These are phyloP conservation scores for Callipepla californica DNA, from an alignment of 2,113 vertebrate species.

Conservation along the genomic window DNA sequence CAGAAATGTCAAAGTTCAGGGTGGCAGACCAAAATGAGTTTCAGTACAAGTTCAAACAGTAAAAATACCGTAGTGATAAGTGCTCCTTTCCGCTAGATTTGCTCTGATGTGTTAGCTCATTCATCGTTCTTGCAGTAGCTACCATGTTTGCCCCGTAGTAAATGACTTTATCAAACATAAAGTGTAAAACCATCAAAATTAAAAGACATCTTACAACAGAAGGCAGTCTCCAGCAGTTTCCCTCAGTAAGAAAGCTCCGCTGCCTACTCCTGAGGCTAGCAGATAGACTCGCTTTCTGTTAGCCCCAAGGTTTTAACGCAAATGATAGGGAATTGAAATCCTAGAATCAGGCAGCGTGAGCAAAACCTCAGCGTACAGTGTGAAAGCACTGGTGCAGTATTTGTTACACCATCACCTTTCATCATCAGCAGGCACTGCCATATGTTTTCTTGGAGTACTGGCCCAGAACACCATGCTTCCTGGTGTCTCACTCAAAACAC, in stretches of 20 bases:
- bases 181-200: not conserved
- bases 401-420: not conserved
- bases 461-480: slow-evolving; percentile 3
- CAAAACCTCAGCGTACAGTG: not conserved
- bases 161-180: not conserved
- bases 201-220: not conserved
- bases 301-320: not conserved
- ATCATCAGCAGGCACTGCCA: not conserved
- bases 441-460: slow-evolving; percentile 33
- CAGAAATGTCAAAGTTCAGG: not conserved
- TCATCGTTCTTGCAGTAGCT: not conserved
- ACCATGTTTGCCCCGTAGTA: not conserved
- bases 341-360: not conserved
- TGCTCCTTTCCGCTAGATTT: not conserved
- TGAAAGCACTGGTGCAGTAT: not conserved
- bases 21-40: not conserved
- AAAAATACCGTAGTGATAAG: not conserved
- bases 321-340: not conserved
- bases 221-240: not conserved
- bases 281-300: not conserved
- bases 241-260: not conserved
- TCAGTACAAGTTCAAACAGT: not conserved
- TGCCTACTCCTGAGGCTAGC: not conserved
- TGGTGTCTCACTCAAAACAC: not conserved
- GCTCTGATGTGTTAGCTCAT: not conserved